These are phyloP conservation scores for Peromyscus eremicus DNA, from an alignment of 2,797 vertebrate species.

Conservation along the genomic window DNA sequence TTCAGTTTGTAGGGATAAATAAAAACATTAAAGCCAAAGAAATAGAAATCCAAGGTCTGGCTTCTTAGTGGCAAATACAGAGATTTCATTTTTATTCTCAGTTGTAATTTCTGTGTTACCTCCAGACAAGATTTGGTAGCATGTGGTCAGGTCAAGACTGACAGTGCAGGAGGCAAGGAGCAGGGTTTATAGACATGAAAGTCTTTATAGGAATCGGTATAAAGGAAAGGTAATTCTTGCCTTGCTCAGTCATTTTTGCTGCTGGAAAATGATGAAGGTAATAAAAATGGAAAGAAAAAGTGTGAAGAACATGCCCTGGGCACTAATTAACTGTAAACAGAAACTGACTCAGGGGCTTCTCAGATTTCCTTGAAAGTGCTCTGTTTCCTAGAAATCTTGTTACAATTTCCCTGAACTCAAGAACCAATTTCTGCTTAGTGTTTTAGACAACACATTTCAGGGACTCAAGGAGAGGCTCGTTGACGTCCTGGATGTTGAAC, in stretches of 20 bases:
- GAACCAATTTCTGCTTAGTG: background rate
- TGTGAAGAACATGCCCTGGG: background rate
- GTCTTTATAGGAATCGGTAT: constrained; percentile 31
- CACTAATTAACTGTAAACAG: background rate
- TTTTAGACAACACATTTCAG: background rate
- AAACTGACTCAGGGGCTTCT: background rate
- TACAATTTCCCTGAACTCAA: background rate
- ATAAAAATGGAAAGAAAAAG: constrained; percentile 57
- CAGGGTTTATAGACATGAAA: background rate
- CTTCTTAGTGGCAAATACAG: background rate
- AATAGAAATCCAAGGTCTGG: background rate
- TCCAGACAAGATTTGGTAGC: background rate
- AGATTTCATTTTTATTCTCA: constrained; percentile 32
- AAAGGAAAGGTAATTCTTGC: background rate
- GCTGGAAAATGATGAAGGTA: constrained; percentile 4
- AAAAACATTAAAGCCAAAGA: background rate
- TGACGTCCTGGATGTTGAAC: background rate
- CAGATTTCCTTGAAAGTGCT: constrained; percentile 59
- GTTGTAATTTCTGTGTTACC: constrained; percentile 3
- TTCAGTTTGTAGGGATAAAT: background rate
- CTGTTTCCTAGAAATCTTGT: constrained; percentile 41
- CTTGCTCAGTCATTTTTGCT: constrained; percentile 1
- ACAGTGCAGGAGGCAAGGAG: background rate
- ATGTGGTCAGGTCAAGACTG: background rate
- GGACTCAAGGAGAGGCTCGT: background rate